Conservation (phyloP, 2,797 vertebrate species). For the Oreochromis grahami region DNA sequence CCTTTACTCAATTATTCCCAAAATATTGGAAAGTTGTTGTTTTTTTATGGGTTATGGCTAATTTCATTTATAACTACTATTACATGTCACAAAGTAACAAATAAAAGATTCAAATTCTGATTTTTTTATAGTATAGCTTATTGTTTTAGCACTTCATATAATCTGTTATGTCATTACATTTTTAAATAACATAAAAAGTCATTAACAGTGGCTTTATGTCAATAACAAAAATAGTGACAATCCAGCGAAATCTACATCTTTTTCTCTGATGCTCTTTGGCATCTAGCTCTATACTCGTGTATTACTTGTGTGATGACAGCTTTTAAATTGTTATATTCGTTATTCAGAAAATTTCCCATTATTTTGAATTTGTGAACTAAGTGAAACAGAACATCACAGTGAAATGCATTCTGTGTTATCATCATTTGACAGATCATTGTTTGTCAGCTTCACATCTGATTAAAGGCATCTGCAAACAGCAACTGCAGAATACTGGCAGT, state of each 20-base stretch:
- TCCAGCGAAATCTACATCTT: too few relatives aligned
- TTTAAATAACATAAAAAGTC: too few relatives aligned
- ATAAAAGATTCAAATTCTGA: too few relatives aligned
- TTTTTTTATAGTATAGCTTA: too few relatives aligned
- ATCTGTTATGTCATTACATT: too few relatives aligned
- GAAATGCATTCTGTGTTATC: background rate
- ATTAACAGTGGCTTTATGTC: too few relatives aligned
- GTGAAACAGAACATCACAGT: background rate
- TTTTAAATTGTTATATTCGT: background rate
- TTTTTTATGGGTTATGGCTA: background rate
- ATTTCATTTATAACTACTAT: too few relatives aligned
- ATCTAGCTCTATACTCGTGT: background rate
- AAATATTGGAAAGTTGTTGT: background rate
- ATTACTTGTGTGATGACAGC: rapidly evolving
- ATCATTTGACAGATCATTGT: background rate
- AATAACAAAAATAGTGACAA: too few relatives aligned
- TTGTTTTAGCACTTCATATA: too few relatives aligned
- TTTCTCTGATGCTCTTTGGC: background rate
- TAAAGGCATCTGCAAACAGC: background rate
- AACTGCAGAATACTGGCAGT: background rate
- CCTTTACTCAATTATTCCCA: background rate
- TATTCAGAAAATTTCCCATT: background rate
- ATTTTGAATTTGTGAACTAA: background rate
- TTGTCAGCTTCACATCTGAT: background rate
- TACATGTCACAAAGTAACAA: too few relatives aligned